These are phyloP conservation scores for Alaudala cheleensis DNA, from an alignment of 2,113 vertebrate genomes.

Conservation along the genomic window DNA sequence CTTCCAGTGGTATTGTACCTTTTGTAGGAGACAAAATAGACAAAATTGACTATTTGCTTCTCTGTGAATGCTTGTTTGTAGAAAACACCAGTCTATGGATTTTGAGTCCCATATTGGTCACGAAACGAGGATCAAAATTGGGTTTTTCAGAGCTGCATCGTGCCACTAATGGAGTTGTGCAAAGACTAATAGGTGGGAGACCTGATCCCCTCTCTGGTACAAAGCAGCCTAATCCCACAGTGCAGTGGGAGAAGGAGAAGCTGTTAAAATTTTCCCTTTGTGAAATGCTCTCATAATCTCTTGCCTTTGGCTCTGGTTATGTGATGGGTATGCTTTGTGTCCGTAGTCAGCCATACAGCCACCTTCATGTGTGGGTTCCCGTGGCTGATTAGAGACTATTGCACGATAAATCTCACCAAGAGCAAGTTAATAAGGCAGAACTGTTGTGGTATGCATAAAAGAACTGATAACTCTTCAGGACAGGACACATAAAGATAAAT, in stretches of 20 bases:
- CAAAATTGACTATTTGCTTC: neutral
- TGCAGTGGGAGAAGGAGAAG: neutral
- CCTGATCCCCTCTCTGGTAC: neutral
- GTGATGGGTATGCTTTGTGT: neutral
- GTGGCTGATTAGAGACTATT: neutral
- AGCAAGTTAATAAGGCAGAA: neutral
- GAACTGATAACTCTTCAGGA: neutral
- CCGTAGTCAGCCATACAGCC: neutral
- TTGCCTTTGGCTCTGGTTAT: neutral
- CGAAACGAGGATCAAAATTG: neutral
- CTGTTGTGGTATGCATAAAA: neutral
- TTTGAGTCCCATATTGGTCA: neutral
- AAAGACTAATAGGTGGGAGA: neutral
- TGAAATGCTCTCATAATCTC: neutral
- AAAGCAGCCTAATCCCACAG: neutral
- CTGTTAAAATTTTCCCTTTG: neutral
- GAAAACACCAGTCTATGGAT: neutral
- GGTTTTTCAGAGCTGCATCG: neutral
- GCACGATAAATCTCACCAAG: neutral
- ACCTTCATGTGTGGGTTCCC: neutral
- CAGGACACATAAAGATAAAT: neutral
- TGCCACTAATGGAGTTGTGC: neutral
- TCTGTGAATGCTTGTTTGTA: neutral
- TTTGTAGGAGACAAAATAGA: neutral
- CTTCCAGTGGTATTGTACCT: neutral